Evolutionary conservation across 2,888 invertebrate species (phyloP), one percentile per base, ranked within the genome.

Genomic region (Drosophila prolongata): DNA sequence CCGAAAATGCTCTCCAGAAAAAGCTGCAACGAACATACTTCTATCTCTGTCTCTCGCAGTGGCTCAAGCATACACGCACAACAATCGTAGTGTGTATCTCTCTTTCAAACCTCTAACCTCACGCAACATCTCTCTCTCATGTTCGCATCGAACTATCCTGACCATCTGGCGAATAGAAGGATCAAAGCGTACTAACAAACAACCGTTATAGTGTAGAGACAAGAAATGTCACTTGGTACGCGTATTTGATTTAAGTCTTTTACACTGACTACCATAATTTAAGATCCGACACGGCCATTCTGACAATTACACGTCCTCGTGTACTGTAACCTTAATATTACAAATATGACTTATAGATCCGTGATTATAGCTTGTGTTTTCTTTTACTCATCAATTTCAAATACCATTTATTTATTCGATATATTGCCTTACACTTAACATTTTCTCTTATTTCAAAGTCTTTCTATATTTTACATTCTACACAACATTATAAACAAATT

Each of bases 101-200:
- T 38, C 38, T 38, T n/a, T 38, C n/a, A 38, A 38, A n/a, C 38
- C 42, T 10, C 16, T 42, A 42, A 4, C 42, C 42, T 16, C 38
- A 38, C 38, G n/a, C n/a, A 38, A 38, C 38, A 37, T n/a, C n/a
- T 38, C 38, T 38, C 38, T 38, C 42, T 42, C 42, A 42, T 42
- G 16, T 16, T 30, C 30, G 30, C 30, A 30, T 42, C 16, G 42
- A 42, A 42, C 42, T 30, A 42, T 16, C 14, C 42, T 42, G 14
- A 42, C 24, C 24, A 24, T 42, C 42, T 42, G 42, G 42, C 42
- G 6, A 30, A 30, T 30, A 30, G 24, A 30, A 6, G 30, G 6
- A 30, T 8, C 30, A 30, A 30, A 30, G 30, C 8, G 30, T 30
- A 30, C 30, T 30, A 30, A 30, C 30, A 30, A 30, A 8, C 27